Evolutionary conservation across 2,797 vertebrate genomes (phyloP).

Genomic region (Etheostoma perlongum): DNA sequence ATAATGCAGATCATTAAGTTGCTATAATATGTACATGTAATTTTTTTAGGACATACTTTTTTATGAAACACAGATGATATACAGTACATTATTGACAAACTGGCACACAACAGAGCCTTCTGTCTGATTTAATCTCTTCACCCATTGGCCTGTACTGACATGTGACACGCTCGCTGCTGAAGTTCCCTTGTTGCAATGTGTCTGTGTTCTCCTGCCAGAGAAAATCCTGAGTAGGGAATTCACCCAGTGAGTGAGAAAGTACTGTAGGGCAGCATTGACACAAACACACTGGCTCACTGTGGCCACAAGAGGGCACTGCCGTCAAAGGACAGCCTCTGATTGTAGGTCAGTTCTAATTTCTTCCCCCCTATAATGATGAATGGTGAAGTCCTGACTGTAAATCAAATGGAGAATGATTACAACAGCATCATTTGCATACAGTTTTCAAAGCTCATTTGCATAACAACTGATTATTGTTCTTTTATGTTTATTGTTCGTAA

Average conservation of each 20-base stretch:
- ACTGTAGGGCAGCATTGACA: slow-evolving; percentile 65
- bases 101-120: slow-evolving; percentile 20
- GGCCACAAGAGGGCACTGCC: slow-evolving; percentile 72
- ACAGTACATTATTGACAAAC: slow-evolving; percentile 12
- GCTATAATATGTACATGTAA: background rate
- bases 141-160: slow-evolving; percentile 44
- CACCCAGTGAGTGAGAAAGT: slow-evolving; percentile 58
- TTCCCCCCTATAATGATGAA: slow-evolving; percentile 8
- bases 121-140: slow-evolving; percentile 45
- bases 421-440: slow-evolving; percentile 22
- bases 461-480: slow-evolving; percentile 13
- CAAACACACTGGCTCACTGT: slow-evolving; percentile 50
- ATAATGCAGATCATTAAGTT: slow-evolving; percentile 38
- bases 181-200: slow-evolving; percentile 66
- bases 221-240: slow-evolving; percentile 69
- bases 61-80: background rate
- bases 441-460: slow-evolving; percentile 14
- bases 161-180: slow-evolving; percentile 61
- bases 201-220: slow-evolving; percentile 70
- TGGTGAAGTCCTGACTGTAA: slow-evolving; percentile 30
- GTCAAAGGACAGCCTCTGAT: slow-evolving; percentile 52
- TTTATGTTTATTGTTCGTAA: background rate
- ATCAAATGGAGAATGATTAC: slow-evolving; percentile 31
- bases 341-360: slow-evolving; percentile 51
- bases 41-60: background rate